phyloP scores from a whole-genome alignment of 1,140 invertebrate species.

The Druon quercuslanigerum region DNA sequence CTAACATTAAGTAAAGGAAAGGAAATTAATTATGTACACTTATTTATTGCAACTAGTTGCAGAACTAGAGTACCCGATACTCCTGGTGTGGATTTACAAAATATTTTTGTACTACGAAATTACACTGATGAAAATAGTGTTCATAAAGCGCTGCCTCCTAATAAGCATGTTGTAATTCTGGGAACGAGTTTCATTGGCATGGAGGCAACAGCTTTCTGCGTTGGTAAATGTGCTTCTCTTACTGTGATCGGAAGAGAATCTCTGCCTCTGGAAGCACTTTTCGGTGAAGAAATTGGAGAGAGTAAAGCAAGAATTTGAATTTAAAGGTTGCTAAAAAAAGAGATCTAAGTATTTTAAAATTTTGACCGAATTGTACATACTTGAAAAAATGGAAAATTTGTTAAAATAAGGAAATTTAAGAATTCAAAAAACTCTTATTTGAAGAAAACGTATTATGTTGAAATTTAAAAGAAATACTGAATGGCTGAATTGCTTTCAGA shows the following conservation, averaged over 20 bases:
- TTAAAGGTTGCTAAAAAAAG: conserved; percentile 73
- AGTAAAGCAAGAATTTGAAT: conserved; percentile 79
- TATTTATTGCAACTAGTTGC: conserved; percentile 90
- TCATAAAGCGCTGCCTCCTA: conserved; percentile 72
- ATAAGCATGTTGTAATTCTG: conserved; percentile 84
- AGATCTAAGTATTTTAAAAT: not conserved
- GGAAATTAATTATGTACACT: conserved; percentile 81
- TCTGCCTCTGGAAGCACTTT: conserved; percentile 83
- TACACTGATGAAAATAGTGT: conserved; percentile 84
- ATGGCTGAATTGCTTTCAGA: conserved; percentile 70
- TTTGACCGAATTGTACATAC: too few relatives aligned
- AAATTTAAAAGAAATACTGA: too few relatives aligned
- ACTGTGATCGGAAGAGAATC: conserved; percentile 86
- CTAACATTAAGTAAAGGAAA: conserved; percentile 82
- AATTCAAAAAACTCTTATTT: too few relatives aligned
- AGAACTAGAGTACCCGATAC: conserved; percentile 79
- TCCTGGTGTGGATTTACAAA: conserved; percentile 82
- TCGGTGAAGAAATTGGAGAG: conserved; percentile 86
- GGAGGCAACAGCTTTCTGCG: conserved; percentile 87
- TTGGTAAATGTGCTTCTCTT: conserved; percentile 85
- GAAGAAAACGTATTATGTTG: too few relatives aligned
- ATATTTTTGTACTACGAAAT: conserved; percentile 85
- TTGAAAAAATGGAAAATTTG: not conserved
- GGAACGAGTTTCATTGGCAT: conserved; percentile 90
- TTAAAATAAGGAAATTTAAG: too few relatives aligned